Conservation (phyloP, 2,797 vertebrate species). For the Taeniopygia guttata region DNA sequence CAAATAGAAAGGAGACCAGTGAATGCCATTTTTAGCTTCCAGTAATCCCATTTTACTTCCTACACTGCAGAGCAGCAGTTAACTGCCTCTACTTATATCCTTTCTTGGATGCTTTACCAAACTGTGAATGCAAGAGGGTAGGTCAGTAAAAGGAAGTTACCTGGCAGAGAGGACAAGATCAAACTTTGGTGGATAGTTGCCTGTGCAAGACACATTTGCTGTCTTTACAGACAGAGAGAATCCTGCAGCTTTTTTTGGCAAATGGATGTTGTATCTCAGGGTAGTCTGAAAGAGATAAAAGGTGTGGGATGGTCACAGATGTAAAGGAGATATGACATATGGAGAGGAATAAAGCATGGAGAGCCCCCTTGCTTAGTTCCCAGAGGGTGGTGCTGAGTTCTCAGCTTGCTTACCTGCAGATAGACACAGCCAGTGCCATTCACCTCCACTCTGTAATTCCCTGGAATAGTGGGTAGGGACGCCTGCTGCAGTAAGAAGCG, state of each 20-base stretch:
- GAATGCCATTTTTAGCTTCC: background rate
- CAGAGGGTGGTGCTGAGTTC: background rate
- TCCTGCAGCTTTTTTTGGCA: conserved; percentile 56
- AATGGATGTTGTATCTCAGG: conserved; percentile 64
- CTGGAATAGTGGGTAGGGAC: conserved; percentile 69
- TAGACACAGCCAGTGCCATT: conserved; percentile 80
- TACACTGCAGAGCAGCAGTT: background rate
- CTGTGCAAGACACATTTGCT: conserved; percentile 30
- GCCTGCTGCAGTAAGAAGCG: conserved; percentile 82
- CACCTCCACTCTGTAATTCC: conserved; percentile 74
- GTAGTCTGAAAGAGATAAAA: conserved; percentile 51
- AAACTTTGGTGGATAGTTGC: conserved; percentile 50
- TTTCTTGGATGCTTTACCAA: background rate
- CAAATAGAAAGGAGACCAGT: background rate
- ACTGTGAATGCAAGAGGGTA: background rate
- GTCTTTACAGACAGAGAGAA: conserved; percentile 59
- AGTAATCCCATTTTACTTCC: background rate
- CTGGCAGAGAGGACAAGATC: conserved; percentile 53
- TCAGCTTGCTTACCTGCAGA: conserved; percentile 77
- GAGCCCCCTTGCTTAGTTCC: background rate
- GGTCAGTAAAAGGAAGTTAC: conserved; percentile 40
- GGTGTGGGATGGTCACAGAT: background rate
- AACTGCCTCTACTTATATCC: background rate
- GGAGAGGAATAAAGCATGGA: background rate
- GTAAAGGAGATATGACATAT: background rate